Evolutionary conservation across 2,113 vertebrate genomes (phyloP).

Genomic region (Acrocephalus kingi): DNA sequence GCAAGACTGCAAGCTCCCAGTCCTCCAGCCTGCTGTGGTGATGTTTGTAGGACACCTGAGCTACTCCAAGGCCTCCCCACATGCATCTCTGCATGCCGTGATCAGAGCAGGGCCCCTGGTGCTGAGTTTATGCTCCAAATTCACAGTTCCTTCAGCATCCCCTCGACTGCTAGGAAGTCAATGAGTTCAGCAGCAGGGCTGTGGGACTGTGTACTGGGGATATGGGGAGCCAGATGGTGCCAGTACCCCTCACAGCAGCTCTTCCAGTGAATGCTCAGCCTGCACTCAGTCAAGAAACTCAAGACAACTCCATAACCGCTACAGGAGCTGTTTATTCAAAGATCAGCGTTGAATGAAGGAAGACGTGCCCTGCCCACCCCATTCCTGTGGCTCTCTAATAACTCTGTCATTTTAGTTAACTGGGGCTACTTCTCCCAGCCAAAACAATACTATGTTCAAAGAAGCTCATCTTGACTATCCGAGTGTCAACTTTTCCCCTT

Average conservation of each 20-base stretch:
- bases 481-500: not conserved
- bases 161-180: not conserved
- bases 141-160: not conserved
- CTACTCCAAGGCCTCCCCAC: not conserved
- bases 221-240: not conserved
- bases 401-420: conserved; percentile 17
- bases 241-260: not conserved
- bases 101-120: not conserved
- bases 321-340: not conserved
- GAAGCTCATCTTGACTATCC: conserved; percentile 10
- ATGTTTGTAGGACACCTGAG: not conserved
- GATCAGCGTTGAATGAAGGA: not conserved
- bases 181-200: not conserved
- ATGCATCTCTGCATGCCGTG: accelerated
- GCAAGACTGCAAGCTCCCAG: not conserved
- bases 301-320: not conserved
- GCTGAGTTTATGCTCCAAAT: not conserved
- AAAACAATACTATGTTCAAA: conserved; percentile 35
- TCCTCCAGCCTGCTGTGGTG: not conserved
- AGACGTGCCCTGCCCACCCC: not conserved
- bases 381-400: not conserved
- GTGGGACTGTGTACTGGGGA: not conserved
- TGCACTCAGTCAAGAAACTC: not conserved
- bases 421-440: conserved; percentile 3
- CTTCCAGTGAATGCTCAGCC: not conserved